Evolutionary conservation across 2,113 vertebrate genomes (phyloP), one percentile per base, ranked within the genome.

Genomic region (Mastomys natalensis): DNA sequence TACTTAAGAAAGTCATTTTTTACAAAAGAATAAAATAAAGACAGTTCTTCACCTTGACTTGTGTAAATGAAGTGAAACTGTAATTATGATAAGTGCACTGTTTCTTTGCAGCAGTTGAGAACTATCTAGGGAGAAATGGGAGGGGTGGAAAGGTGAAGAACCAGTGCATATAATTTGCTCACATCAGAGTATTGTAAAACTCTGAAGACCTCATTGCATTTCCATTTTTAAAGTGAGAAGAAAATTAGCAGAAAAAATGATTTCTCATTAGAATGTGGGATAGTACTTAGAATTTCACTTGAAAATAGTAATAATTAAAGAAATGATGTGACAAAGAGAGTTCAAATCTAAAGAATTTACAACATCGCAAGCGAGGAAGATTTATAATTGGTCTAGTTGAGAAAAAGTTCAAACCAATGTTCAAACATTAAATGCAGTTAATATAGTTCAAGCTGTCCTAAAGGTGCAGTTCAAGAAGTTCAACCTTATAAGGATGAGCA

Each of bases 281-380:
- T 87, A 26, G 19, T 81, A 73, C 64, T 80, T 48, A 87, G 37
- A 77, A 89, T 84, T 93, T 78, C 87, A 31, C n/a, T 76, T 66
- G 17, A 34, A 80, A 81, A 90, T 76, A 87, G 8, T 51, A 84
- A 89, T 76, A 88, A 96, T 80, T 58, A 87, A 90, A 87, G 6
- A 4, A 87, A 76, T 94, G 4, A 64, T 81, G 55, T 66, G 73
- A 58, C 58, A 93, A 90, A 93, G 53, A 68, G 29, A 80, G 17
- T 5, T 82, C 37, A 96, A 62, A 93, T 68, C n/a, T 95, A 92
- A 96, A 87, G 19, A 95, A 91, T 77, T 86, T 53, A 91, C 43
- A 93, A 51, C 5, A 96, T 80, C 62, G 72, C 15, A 1, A 97
- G 24, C 15, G 3, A 96, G 19, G 12, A 89, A 68, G 64, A 85